A percentile compares a stretch with the other conserved stretches of the same genome.
Evolutionary conservation across 2,113 vertebrate genomes (phyloP).

Genomic region (Daubentonia madagascariensis): DNA sequence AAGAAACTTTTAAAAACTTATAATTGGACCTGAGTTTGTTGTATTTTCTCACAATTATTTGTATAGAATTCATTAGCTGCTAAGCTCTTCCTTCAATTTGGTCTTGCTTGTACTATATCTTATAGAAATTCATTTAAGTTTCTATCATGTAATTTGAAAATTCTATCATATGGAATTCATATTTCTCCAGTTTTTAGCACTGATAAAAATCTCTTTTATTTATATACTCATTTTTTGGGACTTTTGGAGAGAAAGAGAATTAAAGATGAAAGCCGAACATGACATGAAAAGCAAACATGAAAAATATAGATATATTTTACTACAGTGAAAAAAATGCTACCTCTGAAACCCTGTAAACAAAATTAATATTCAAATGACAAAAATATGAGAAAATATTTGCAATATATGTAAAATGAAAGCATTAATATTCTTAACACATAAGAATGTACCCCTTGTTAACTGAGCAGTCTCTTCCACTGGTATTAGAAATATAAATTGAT

Average conservation of each 20-base stretch:
- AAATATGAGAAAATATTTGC: not conserved
- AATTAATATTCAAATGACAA: not conserved
- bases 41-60: not conserved
- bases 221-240: not conserved
- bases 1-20: not conserved
- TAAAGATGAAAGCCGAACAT: not conserved
- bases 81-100: not conserved
- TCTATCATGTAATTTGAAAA: not conserved
- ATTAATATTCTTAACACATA: not conserved
- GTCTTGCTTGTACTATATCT: not conserved
- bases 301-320: not conserved
- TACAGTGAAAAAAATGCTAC: not conserved
- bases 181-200: not conserved
- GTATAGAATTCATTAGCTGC: not conserved
- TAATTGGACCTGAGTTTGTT: not conserved
- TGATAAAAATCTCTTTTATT: not conserved
- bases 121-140: not conserved
- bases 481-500: not conserved
- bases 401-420: not conserved
- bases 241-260: not conserved
- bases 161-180: not conserved
- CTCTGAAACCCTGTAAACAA: not conserved
- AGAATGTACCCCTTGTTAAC: not conserved
- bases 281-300: not conserved
- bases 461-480: not conserved